A percentile compares a stretch with the other conserved stretches of the same genome.
phyloP scores from a whole-genome alignment of 2,797 vertebrate species.

The Neostethus bicornis region DNA sequence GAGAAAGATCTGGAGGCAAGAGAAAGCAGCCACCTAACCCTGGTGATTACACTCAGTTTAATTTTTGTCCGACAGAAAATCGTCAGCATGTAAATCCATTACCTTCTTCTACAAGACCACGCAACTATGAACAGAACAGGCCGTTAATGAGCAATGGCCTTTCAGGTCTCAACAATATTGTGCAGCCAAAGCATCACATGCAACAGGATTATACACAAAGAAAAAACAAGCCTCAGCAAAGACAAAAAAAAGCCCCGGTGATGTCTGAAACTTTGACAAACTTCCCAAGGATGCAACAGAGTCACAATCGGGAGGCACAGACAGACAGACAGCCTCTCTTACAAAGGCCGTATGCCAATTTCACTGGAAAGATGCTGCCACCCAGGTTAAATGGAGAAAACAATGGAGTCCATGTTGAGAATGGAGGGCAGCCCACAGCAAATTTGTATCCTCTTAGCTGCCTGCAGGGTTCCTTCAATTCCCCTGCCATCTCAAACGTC shows the following conservation, averaged over 20 bases:
- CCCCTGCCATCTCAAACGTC: constrained; percentile 67
- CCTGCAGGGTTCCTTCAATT: constrained; percentile 63
- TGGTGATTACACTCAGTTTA: no score
- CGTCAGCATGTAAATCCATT: constrained; percentile 76
- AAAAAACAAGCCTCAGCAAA: constrained; percentile 75
- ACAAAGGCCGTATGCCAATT: constrained; percentile 76
- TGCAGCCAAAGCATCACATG: constrained; percentile 54
- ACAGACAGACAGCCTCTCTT: constrained; percentile 69
- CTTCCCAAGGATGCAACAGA: constrained; percentile 65
- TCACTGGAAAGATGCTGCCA: constrained; percentile 69
- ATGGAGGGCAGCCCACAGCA: constrained; percentile 70
- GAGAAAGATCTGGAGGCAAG: constrained; percentile 67
- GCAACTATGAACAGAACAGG: constrained; percentile 71
- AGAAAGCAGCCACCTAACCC: no score
- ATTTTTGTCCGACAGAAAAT: constrained; percentile 74
- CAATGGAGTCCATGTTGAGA: constrained; percentile 47
- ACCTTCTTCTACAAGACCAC: constrained; percentile 60
- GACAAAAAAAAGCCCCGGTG: constrained; percentile 81
- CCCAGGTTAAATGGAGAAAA: constrained; percentile 73
- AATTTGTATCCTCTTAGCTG: constrained; percentile 74
- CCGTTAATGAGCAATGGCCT: constrained; percentile 68
- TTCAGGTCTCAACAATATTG: constrained; percentile 36
- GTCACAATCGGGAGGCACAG: constrained; percentile 66
- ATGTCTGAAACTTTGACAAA: constrained; percentile 74
- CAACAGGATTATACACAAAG: constrained; percentile 75